phyloP scores from a whole-genome alignment of 2,797 vertebrate species.

The Myoxocephalus aenaeus region DNA sequence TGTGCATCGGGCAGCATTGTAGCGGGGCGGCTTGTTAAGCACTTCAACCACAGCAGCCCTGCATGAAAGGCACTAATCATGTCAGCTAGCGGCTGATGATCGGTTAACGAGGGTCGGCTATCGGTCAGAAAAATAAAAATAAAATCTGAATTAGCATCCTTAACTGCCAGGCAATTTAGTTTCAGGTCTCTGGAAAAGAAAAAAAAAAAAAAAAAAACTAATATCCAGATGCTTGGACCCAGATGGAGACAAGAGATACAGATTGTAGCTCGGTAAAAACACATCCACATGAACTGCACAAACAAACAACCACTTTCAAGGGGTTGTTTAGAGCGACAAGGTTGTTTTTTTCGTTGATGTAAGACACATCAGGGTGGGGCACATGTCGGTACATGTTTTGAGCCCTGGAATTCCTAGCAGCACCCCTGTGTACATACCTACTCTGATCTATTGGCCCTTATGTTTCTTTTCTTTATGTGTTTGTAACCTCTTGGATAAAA shows the following conservation, averaged over 20 bases:
- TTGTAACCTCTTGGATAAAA: constrained; percentile 34
- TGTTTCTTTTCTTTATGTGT: constrained; percentile 21
- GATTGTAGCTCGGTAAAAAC: constrained; percentile 14
- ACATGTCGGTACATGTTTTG: constrained; percentile 3
- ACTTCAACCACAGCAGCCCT: not conserved
- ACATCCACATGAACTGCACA: constrained; percentile 13
- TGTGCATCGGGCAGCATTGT: not conserved
- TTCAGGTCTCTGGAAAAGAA: constrained; percentile 2
- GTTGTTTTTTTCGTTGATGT: constrained; percentile 9
- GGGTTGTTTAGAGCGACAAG: constrained; percentile 7
- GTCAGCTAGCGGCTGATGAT: not conserved
- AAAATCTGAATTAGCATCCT: not conserved
- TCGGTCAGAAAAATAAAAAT: not conserved
- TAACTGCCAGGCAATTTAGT: not conserved
- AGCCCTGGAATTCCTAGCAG: constrained; percentile 16
- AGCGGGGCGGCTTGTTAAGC: not conserved
- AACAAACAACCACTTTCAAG: constrained; percentile 1
- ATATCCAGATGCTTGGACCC: constrained; percentile 34
- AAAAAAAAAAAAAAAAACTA: constrained; percentile 9
- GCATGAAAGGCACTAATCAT: not conserved
- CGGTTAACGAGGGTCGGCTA: not conserved
- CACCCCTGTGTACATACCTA: not conserved
- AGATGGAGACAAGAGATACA: constrained; percentile 26
- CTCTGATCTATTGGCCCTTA: constrained; percentile 26
- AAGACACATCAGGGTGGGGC: not conserved